phyloP scores from a whole-genome alignment of 2,797 vertebrate species.

The Gymnothorax javanicus region DNA sequence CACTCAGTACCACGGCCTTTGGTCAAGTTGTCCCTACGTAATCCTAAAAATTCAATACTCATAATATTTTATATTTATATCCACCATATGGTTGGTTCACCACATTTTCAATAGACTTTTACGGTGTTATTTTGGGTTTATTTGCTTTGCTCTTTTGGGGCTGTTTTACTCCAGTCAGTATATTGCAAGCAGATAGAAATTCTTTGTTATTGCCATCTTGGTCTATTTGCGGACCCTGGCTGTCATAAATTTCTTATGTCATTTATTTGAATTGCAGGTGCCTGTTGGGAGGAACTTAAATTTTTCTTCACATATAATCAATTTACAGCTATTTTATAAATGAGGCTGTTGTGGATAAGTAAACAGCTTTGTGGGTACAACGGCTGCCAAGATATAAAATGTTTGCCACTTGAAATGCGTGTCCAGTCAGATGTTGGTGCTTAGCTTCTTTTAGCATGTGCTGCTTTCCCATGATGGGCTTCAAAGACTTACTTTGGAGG shows the following conservation, averaged over 20 bases:
- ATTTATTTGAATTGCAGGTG: background rate
- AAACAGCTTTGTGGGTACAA: background rate
- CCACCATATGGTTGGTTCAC: background rate
- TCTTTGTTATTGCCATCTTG: slow-evolving; percentile 1
- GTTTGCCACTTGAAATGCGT: background rate
- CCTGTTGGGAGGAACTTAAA: background rate
- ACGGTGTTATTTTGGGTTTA: background rate
- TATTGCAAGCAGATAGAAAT: slow-evolving; percentile 3
- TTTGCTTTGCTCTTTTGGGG: background rate
- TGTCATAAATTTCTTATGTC: background rate
- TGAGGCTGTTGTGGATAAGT: background rate
- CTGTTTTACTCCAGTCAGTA: background rate
- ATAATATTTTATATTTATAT: background rate
- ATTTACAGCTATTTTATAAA: background rate
- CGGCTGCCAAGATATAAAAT: background rate
- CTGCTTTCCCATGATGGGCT: background rate
- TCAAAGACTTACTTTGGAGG: background rate
- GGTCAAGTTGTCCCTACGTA: background rate
- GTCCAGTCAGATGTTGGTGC: background rate
- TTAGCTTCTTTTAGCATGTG: background rate
- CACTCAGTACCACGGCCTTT: background rate
- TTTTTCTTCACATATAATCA: background rate
- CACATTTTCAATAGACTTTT: background rate
- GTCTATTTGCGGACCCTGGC: background rate
- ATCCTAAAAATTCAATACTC: slow-evolving; percentile 3